These are phyloP conservation scores for Leptinotarsa tumamoca DNA, from an alignment of 2,888 invertebrate genomes.

Conservation along the genomic window DNA sequence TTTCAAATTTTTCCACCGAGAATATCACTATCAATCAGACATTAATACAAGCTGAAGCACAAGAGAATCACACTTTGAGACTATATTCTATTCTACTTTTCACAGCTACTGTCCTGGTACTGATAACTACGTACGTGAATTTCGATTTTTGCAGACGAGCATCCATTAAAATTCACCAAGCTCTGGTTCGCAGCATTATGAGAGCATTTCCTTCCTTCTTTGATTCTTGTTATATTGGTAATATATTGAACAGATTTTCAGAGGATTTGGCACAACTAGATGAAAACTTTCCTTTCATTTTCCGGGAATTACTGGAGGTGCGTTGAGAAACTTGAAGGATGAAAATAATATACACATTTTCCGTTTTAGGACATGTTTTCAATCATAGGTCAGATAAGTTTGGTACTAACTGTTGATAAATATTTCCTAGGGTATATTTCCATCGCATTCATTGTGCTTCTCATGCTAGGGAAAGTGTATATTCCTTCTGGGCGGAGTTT, in stretches of 20 bases:
- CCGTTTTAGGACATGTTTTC: no score
- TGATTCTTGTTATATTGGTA: constrained; percentile 61
- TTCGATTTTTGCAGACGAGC: constrained; percentile 51
- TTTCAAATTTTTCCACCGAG: no score
- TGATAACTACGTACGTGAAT: constrained; percentile 43
- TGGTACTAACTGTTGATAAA: constrained; percentile 44
- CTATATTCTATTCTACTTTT: constrained; percentile 47
- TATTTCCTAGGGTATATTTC: constrained; percentile 50
- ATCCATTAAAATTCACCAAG: constrained; percentile 71
- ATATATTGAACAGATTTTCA: constrained; percentile 72
- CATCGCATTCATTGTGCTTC: constrained; percentile 49
- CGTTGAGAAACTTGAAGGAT: no score
- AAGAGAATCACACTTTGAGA: constrained; percentile 37
- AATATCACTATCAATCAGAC: constrained; percentile 3
- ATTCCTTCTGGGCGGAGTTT: constrained; percentile 79
- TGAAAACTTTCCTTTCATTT: constrained; percentile 57
- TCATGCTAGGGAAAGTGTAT: constrained; percentile 62
- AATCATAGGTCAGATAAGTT: no score
- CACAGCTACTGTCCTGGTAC: constrained; percentile 39
- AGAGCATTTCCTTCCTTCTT: constrained; percentile 68
- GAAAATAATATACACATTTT: no score
- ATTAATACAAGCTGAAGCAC: constrained; percentile 20
- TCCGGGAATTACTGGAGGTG: constrained; percentile 37
- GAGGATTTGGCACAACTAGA: constrained; percentile 79
- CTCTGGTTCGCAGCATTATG: constrained; percentile 68